Base-by-base conservation (phyloP, 2,797 vertebrate species). In the Morus bassanus region DNA sequence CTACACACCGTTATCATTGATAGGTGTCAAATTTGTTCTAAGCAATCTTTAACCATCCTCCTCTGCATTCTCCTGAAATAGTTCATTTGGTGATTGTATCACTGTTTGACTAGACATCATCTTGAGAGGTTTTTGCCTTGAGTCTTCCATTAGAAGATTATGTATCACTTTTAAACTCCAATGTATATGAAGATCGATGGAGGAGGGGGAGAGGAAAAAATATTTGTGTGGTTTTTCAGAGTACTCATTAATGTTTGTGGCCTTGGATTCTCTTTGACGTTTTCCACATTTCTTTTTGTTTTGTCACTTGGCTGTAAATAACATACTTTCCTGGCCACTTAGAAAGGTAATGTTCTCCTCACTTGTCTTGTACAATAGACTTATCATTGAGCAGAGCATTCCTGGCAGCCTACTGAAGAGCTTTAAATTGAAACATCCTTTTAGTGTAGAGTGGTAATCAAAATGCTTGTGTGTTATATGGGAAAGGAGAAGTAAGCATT, bases 401-500 rank as follows among this genome's bases (percentile, higher is more conserved):
- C 39, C 72, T 96, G 92, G 85, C 72, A 95, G 70, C 37, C 76
- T 74, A 51, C 45, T 91, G 92, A 94, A 91, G 80, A 85, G 76
- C 87, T 78, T 85, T 89, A 97, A 95, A 95, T 88, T 93, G 95
- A 93, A 97, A 92, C 65, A 78, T 89, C 88, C 76, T 89, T 94
- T 85, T 69, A 88, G 82, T 46, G 70, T 37, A 80, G 84, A 91
- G 72, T 70, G 54, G 86, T 93, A 90, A 93, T 93, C 94, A 95
- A 88, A 95, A 93, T 83, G 88, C 60, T 91, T 68, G 54, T 89
- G 85, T 92, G 91, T 64, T 86, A 39, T 43, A 79, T 35, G 60
- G 65, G 59, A 88, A 85, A 93, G 57, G 56, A 77, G 67, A 93
- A 85, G 64, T 25, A 80, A 92, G 18, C 5, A 10, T 91, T 92